Conservation (phyloP, 2,888 invertebrate genomes). For the Cyrtodaria siliqua region DNA sequence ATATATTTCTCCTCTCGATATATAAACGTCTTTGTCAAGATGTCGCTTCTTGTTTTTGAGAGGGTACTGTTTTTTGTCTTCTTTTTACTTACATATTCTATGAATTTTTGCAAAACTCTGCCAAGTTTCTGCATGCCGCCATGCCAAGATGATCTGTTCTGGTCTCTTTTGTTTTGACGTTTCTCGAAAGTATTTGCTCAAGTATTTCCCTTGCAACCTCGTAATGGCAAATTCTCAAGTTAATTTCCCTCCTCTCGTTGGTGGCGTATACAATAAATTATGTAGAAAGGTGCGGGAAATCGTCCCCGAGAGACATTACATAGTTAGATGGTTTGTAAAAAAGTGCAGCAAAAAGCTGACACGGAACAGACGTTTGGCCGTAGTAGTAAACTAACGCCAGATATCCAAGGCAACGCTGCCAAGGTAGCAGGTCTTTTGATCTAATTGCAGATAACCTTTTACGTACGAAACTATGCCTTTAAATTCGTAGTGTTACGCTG, state of each 20-base stretch:
- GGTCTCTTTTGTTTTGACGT: background rate
- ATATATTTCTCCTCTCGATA: conserved; percentile 62
- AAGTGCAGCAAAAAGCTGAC: conserved; percentile 52
- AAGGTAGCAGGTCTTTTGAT: conserved; percentile 24
- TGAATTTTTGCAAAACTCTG: conserved; percentile 55
- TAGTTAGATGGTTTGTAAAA: conserved; percentile 45
- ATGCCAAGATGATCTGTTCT: background rate
- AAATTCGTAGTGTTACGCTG: conserved; percentile 56
- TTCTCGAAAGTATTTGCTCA: conserved; percentile 54
- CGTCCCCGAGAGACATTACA: conserved; percentile 34
- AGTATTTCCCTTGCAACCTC: conserved; percentile 66
- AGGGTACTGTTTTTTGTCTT: conserved; percentile 43
- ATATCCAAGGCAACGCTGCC: conserved; percentile 44
- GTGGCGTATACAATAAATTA: conserved; percentile 55
- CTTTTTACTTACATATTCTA: conserved; percentile 46
- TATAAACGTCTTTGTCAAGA: conserved; percentile 67
- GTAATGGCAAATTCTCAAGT: conserved; percentile 60
- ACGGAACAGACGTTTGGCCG: conserved; percentile 53
- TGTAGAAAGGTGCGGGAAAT: conserved; percentile 49
- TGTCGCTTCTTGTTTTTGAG: conserved; percentile 37
- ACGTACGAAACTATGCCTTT: conserved; percentile 15
- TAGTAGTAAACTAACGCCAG: conserved; percentile 54
- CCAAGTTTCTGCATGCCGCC: conserved; percentile 47
- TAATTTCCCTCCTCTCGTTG: conserved; percentile 45
- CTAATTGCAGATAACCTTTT: conserved; percentile 25